Evolutionary conservation across 1,140 invertebrate species (phyloP).

Genomic region (Globodera ellingtonae): DNA sequence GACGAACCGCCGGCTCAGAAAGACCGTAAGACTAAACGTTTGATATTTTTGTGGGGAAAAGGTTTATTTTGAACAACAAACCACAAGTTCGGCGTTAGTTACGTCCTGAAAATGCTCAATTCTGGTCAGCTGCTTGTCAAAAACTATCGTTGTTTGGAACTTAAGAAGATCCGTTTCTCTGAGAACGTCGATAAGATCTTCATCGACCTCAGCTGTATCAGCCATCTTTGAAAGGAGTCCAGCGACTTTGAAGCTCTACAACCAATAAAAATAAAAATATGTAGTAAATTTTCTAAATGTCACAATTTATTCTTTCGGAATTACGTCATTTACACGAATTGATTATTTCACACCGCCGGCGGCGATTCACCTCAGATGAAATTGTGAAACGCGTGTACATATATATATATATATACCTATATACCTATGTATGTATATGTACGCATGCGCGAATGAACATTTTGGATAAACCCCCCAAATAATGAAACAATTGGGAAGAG

Average conservation of each 20-base stretch:
- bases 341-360: too few species aligned
- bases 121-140: constrained; percentile 50
- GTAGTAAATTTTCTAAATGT: not conserved
- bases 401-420: too few species aligned
- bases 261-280: not conserved
- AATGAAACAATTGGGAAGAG: too few species aligned
- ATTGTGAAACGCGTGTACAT: too few species aligned
- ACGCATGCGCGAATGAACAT: too few species aligned
- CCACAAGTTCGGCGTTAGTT: constrained; percentile 47
- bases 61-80: constrained; percentile 17
- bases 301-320: too few species aligned
- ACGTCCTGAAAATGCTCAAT: constrained; percentile 53
- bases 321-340: too few species aligned
- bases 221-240: constrained; percentile 6
- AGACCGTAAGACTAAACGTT: constrained; percentile 51
- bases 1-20: constrained; percentile 51
- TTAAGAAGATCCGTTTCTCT: constrained; percentile 47
- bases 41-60: not conserved
- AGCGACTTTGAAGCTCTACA: too few species aligned
- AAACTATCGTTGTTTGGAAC: constrained; percentile 40
- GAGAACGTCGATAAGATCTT: constrained; percentile 45
- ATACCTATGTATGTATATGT: too few species aligned
- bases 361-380: too few species aligned
- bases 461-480: too few species aligned
- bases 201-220: constrained; percentile 42